phyloP scores from a whole-genome alignment of 2,888 invertebrate genomes.

The Scrobipalpa costella region DNA sequence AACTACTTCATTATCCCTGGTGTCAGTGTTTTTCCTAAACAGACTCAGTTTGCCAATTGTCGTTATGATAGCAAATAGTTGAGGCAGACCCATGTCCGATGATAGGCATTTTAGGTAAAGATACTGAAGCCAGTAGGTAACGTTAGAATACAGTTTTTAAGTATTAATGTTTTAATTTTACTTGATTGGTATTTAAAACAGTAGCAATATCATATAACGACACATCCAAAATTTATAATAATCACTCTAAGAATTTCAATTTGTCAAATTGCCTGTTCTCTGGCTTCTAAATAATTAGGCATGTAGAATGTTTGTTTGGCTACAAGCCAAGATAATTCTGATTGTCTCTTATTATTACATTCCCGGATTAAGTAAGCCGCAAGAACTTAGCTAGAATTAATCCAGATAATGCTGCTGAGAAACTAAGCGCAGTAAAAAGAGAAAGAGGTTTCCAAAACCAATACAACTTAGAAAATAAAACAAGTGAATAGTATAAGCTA shows the following conservation, averaged over 20 bases:
- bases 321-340: constrained; percentile 25
- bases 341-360: constrained; percentile 27
- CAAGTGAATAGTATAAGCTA: neutral
- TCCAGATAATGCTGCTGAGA: constrained; percentile 11
- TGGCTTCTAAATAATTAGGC: constrained; percentile 1
- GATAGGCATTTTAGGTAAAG: no score
- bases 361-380: constrained; percentile 20
- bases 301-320: constrained; percentile 30
- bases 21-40: no score
- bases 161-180: no score
- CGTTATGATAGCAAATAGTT: no score
- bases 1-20: no score
- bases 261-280: neutral
- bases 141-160: no score
- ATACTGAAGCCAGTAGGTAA: no score
- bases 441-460: neutral
- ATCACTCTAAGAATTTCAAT: neutral
- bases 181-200: no score
- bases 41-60: no score
- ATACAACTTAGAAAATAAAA: constrained; percentile 36
- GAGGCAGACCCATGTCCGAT: no score
- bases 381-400: neutral
- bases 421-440: constrained; percentile 4
- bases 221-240: no score
- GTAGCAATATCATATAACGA: no score